Evolutionary conservation across 2,113 vertebrate species (phyloP), one percentile per base, ranked within the genome.

Genomic region (Campylomormyrus numenius): DNA sequence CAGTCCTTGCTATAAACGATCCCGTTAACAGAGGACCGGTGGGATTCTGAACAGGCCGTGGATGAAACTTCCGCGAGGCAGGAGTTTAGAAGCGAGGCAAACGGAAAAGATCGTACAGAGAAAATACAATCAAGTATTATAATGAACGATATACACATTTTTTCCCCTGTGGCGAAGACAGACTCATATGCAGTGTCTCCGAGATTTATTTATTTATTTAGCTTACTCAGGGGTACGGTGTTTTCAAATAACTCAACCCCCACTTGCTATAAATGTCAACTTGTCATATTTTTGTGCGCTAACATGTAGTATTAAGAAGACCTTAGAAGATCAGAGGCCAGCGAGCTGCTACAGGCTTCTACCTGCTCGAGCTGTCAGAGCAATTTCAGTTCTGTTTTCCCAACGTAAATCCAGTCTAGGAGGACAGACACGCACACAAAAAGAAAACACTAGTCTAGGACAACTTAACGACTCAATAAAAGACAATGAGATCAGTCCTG

Each of bases 391-490:
- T 77, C 21, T 62, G 8, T 45, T 39, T 84, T 85, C 56, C 56
- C 53, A 52, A 58, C 31, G 11, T 85, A 48, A 46, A 66, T 58
- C 35, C 48, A 56, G 45, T 52, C 52, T 56, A 86, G 11, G 17
- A 46, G 89, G 45, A 74, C 84, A 87, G 42, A 52, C 45, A 42
- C 15, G 13, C 31, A 45, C 13, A 39, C 19, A 87, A 87, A 66
- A 56, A 35, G 8, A 70, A 87, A 31, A 52, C 48, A 24, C 24
- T 11, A 88, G 90, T 90, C 86, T 56, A 88, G 90, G 58, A 50
- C 87, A 88, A 56, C 50, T 88, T 88, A 88, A 58, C 83, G 50
- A 90, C 74, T 88, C 90, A 90, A 88, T 90, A 88, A 85, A 90
- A 62, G 90, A 85, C 85, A 42, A 50, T 88, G 90, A 90, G 49